Conservation (phyloP, 2,113 vertebrate species). For the Lepisosteus osseus region DNA sequence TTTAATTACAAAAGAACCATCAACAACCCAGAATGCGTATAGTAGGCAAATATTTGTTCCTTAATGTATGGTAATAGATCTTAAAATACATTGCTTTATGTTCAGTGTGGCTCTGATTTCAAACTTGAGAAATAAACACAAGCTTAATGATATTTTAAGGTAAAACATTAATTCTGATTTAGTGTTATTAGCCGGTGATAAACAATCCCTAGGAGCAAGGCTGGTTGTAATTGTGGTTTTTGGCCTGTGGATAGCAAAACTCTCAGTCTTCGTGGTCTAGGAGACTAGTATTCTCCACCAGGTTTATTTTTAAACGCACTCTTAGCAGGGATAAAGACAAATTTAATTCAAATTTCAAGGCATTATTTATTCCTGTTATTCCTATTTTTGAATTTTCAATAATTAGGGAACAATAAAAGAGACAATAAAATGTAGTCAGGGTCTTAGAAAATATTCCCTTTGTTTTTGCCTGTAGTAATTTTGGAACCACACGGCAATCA, state of each 20-base stretch:
- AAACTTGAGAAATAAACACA: neutral
- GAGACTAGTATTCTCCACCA: neutral
- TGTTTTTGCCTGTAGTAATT: neutral
- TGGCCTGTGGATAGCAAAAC: conserved; percentile 9
- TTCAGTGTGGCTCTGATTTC: neutral
- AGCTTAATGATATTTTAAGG: neutral
- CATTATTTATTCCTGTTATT: conserved; percentile 1
- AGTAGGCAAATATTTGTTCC: too few species aligned
- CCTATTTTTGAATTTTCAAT: neutral
- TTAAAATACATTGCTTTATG: too few species aligned
- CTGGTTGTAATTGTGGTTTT: conserved; percentile 26
- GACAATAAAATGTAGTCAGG: neutral
- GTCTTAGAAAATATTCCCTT: neutral
- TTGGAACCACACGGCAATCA: neutral
- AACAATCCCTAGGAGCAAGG: neutral
- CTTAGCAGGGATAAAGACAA: neutral
- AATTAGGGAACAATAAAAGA: neutral
- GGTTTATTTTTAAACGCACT: conserved; percentile 15
- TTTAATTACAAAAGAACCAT: too few species aligned
- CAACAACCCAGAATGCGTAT: too few species aligned
- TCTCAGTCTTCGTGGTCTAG: neutral
- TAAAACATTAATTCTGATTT: conserved; percentile 6
- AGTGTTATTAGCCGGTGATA: conserved; percentile 1
- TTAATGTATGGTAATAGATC: too few species aligned
- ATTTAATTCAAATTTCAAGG: neutral